These are phyloP conservation scores for Coracopsis vasa DNA, from an alignment of 2,113 vertebrate species.

Conservation along the genomic window DNA sequence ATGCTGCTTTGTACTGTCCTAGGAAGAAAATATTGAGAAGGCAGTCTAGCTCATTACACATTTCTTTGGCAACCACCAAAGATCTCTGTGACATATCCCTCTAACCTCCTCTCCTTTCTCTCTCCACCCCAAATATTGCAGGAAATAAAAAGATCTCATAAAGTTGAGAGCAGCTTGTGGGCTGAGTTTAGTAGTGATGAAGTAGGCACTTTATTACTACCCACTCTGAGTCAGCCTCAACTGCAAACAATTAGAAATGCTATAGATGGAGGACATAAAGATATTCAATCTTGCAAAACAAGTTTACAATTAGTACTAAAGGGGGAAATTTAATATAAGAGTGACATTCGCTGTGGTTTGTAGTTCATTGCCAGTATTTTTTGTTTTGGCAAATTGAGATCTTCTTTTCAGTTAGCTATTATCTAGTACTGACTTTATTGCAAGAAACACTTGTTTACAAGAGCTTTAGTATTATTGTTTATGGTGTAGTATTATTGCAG, in stretches of 20 bases:
- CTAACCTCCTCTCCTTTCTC: not conserved
- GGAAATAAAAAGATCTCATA: not conserved
- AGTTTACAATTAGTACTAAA: not conserved
- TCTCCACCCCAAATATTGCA: not conserved
- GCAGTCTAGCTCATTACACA: not conserved
- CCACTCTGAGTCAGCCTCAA: not conserved
- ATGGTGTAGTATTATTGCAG: not conserved
- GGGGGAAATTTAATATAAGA: not conserved
- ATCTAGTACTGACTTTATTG: not conserved
- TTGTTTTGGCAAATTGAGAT: not conserved
- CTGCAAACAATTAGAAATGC: not conserved
- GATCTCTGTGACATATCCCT: not conserved
- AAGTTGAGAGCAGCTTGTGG: not conserved
- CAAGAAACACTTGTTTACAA: not conserved
- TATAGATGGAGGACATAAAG: conserved; percentile 1
- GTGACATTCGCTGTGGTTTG: not conserved
- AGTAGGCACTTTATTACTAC: not conserved
- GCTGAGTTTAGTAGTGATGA: not conserved
- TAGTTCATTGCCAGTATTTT: not conserved
- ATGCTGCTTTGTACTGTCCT: not conserved
- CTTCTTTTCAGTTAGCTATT: not conserved
- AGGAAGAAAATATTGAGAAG: not conserved
- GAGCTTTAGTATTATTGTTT: not conserved
- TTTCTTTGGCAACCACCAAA: not conserved
- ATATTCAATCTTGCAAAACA: not conserved